Evolutionary conservation across 2,113 vertebrate genomes (phyloP).

Genomic region (Odocoileus hemionus): DNA sequence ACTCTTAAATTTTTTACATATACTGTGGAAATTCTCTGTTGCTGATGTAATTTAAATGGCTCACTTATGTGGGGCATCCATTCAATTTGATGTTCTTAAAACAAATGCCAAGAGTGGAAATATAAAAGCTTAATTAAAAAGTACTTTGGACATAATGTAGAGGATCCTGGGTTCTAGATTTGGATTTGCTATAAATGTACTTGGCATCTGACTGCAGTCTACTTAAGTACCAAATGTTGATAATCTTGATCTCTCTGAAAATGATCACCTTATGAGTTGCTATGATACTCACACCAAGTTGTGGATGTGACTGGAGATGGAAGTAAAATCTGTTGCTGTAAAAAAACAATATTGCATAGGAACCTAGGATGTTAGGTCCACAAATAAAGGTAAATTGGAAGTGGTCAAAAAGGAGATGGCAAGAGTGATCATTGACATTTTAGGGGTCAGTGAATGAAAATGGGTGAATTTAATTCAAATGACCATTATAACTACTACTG

Average conservation of each 20-base stretch:
- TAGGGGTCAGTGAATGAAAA: neutral
- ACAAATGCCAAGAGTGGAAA: neutral
- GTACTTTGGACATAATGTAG: neutral
- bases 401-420: neutral
- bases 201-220: neutral
- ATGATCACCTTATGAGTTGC: neutral
- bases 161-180: neutral
- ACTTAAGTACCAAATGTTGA: neutral
- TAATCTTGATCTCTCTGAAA: neutral
- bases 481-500: neutral
- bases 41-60: neutral
- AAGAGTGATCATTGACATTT: neutral
- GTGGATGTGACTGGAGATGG: neutral
- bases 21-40: neutral
- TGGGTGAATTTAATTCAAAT: neutral
- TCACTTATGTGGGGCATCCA: neutral
- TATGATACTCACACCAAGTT: neutral
- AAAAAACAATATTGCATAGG: neutral
- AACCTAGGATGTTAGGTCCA: neutral
- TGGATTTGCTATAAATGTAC: neutral
- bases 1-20: neutral
- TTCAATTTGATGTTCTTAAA: neutral
- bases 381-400: neutral
- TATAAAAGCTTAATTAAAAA: neutral
- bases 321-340: neutral